Percentiles rank a stretch among this genome's conserved stretches.
These are phyloP conservation scores for Nothobranchius furzeri DNA, from an alignment of 2,113 vertebrate species.

Conservation along the genomic window DNA sequence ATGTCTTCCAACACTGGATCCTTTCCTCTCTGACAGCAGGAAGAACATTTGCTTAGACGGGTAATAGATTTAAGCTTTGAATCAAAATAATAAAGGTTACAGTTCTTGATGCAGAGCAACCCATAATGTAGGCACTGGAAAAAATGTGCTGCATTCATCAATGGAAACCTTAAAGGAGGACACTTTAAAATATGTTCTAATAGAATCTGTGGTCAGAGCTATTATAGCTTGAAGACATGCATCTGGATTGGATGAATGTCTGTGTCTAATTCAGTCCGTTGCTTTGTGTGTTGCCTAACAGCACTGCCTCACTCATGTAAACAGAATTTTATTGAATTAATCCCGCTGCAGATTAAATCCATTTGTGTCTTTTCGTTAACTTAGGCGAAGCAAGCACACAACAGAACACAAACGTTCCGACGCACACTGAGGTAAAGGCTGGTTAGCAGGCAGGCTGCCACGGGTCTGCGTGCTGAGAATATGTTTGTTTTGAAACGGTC, in stretches of 20 bases:
- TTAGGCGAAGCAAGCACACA: constrained; percentile 44
- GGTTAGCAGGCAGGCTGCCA: constrained; percentile 36
- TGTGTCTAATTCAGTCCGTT: constrained; percentile 67
- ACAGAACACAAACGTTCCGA: constrained; percentile 20
- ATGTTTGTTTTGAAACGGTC: constrained; percentile 50
- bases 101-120: constrained; percentile 28
- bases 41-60: constrained; percentile 63
- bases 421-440: constrained; percentile 22
- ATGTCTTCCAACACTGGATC: constrained; percentile 26
- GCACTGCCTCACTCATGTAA: constrained; percentile 59
- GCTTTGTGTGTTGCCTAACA: constrained; percentile 62
- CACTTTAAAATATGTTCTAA: constrained; percentile 44
- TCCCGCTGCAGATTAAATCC: constrained; percentile 65
- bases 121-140: constrained; percentile 27
- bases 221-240: constrained; percentile 57
- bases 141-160: constrained; percentile 33
- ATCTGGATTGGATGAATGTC: constrained; percentile 72
- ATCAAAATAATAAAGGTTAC: constrained; percentile 13
- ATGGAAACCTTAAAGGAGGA: constrained; percentile 44
- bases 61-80: constrained; percentile 57
- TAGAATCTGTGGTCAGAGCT: constrained; percentile 43
- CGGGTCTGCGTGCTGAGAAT: constrained; percentile 40
- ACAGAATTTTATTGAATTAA: constrained; percentile 74
- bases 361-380: constrained; percentile 70
- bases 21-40: constrained; percentile 50